A percentile compares a stretch with the other conserved stretches of the same genome.
Conservation (phyloP, 2,888 invertebrate species). For the Philaethria dido region DNA sequence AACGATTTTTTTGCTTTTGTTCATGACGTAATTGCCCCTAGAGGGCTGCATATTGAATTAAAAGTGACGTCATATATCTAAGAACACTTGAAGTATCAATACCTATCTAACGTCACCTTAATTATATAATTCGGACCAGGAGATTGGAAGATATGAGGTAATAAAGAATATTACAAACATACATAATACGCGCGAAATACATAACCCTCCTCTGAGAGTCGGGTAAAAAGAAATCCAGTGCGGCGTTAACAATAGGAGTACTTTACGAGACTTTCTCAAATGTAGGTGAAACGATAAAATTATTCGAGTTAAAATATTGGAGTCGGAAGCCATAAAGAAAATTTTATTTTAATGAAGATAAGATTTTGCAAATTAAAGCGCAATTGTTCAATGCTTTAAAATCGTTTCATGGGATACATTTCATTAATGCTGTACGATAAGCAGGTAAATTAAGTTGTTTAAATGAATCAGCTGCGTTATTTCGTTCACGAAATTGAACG, state of each 20-base stretch:
- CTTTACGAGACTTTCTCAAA: slow-evolving; percentile 65
- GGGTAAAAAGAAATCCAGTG: slow-evolving; percentile 27
- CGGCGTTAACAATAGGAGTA: slow-evolving; percentile 43
- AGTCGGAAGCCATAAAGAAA: slow-evolving; percentile 75
- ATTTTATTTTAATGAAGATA: slow-evolving; percentile 70
- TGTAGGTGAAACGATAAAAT: slow-evolving; percentile 65
- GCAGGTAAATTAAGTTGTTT: slow-evolving; percentile 30
- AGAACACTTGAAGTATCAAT: no score
- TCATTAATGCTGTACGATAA: slow-evolving; percentile 31
- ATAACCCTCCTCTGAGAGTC: no score
- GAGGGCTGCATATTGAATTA: no score
- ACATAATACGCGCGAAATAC: no score
- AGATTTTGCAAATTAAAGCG: slow-evolving; percentile 63
- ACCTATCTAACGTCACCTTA: no score
- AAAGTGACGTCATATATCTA: no score
- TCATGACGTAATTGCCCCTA: no score
- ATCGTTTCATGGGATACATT: slow-evolving; percentile 37
- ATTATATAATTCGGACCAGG: no score
- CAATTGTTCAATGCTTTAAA: slow-evolving; percentile 58
- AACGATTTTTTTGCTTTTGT: no score
- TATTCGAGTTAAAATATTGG: slow-evolving; percentile 72
- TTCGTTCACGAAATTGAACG: slow-evolving; percentile 14
- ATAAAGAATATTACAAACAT: no score
- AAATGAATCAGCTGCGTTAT: slow-evolving; percentile 27
- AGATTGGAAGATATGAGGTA: no score